phyloP scores from a whole-genome alignment of 1,140 invertebrate genomes.

The Drosophila setifemur region DNA sequence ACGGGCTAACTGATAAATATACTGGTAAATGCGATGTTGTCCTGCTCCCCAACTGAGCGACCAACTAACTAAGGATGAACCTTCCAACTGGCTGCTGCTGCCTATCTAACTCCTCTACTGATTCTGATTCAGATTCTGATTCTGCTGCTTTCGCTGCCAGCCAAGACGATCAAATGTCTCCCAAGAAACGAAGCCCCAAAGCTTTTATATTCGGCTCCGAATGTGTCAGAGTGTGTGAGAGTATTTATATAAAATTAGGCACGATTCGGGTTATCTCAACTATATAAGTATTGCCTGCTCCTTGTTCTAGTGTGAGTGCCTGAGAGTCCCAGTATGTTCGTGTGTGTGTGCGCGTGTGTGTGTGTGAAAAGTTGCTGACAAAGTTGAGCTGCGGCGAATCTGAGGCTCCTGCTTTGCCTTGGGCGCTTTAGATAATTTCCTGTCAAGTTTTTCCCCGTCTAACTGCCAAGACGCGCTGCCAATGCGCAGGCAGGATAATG shows the following conservation, averaged over 20 bases:
- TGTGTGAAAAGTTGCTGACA: constrained; percentile 58
- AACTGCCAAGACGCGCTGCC: constrained; percentile 58
- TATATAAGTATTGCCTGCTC: constrained; percentile 48
- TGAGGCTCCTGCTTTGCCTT: constrained; percentile 45
- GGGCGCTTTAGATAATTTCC: constrained; percentile 72
- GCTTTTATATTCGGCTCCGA: constrained; percentile 78
- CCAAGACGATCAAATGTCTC: constrained; percentile 82
- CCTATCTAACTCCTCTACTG: constrained; percentile 7
- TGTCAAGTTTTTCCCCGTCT: constrained; percentile 69
- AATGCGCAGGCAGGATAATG: constrained; percentile 61
- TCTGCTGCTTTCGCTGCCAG: constrained; percentile 62
- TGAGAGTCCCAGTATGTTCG: neutral
- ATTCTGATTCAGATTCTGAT: constrained; percentile 1
- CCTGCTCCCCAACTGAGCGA: constrained; percentile 34
- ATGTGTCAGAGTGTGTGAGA: constrained; percentile 28
- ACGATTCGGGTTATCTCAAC: constrained; percentile 44
- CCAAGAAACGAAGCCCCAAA: constrained; percentile 73
- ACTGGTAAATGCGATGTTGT: constrained; percentile 30
- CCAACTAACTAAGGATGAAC: constrained; percentile 51
- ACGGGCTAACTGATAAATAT: neutral
- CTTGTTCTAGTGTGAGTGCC: neutral
- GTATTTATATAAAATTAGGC: constrained; percentile 66
- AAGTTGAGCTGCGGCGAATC: constrained; percentile 74
- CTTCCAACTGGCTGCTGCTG: constrained; percentile 43
- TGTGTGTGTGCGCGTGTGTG: constrained; percentile 14